phyloP scores from a whole-genome alignment of 2,888 invertebrate species.

The Electrophaes corylata region DNA sequence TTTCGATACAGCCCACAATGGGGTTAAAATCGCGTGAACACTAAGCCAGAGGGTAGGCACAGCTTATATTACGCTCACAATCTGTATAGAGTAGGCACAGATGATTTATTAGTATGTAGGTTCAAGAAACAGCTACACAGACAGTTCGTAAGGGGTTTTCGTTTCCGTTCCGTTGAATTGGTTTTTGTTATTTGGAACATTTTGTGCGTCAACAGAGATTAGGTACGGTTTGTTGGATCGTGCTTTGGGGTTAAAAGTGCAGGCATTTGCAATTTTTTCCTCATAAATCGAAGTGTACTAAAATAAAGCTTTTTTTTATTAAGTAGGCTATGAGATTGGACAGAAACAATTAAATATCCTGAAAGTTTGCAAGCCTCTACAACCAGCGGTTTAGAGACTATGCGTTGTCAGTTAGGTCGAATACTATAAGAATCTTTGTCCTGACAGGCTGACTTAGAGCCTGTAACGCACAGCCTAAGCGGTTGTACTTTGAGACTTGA shows the following conservation, averaged over 20 bases:
- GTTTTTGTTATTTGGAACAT: slow-evolving; percentile 17
- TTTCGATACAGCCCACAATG: slow-evolving; percentile 36
- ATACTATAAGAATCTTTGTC: no score
- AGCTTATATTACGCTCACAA: slow-evolving; percentile 12
- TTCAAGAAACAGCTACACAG: neutral
- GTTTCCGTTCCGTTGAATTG: neutral
- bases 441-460: no score
- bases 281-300: neutral
- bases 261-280: slow-evolving; percentile 2
- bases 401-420: no score
- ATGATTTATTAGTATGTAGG: slow-evolving; percentile 14
- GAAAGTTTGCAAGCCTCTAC: no score
- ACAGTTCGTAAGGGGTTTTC: slow-evolving; percentile 1
- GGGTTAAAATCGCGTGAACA: slow-evolving; percentile 43
- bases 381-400: no score
- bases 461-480: no score
- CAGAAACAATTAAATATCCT: no score
- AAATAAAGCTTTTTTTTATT: no score
- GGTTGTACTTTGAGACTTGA: no score
- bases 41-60: slow-evolving; percentile 18
- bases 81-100: slow-evolving; percentile 3
- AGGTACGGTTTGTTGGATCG: slow-evolving; percentile 14
- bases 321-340: no score
- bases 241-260: slow-evolving; percentile 15
- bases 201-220: slow-evolving; percentile 30